Evolutionary conservation across 2,888 invertebrate species (phyloP).

Genomic region (Andrena fulva): DNA sequence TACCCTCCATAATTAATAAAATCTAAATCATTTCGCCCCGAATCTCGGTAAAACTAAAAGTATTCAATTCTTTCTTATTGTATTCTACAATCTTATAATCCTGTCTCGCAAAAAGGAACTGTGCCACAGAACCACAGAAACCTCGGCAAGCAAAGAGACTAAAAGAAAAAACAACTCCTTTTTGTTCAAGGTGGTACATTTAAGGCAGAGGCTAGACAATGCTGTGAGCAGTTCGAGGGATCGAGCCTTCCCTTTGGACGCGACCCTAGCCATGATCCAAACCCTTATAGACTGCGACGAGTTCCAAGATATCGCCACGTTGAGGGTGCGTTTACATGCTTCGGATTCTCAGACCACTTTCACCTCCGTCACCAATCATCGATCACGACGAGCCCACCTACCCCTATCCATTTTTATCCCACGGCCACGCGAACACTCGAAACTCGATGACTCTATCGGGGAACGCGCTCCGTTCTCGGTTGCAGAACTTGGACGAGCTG

Average conservation of each 20-base stretch:
- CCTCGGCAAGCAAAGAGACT: neutral
- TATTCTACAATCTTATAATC: neutral
- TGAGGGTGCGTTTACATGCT: conserved; percentile 84
- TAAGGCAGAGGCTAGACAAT: conserved; percentile 94
- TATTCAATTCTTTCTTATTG: no score
- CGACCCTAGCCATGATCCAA: conserved; percentile 95
- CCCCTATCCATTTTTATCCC: no score
- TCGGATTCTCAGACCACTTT: neutral
- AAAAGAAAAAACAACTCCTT: neutral
- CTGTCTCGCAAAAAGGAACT: neutral
- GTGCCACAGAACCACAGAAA: neutral
- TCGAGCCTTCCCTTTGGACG: conserved; percentile 92
- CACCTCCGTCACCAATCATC: neutral
- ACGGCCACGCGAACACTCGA: conserved; percentile 81
- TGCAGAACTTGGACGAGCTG: conserved; percentile 94
- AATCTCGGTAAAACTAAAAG: no score
- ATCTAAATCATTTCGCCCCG: no score
- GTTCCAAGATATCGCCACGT: conserved; percentile 97
- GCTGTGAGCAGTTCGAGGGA: conserved; percentile 95
- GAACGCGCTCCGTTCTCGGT: neutral
- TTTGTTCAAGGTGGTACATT: conserved; percentile 89
- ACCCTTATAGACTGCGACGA: conserved; percentile 98
- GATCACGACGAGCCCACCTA: neutral
- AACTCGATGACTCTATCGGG: conserved; percentile 3
- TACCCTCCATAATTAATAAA: no score